Conservation (phyloP, 2,888 invertebrate genomes). For the Gymnocheta viridis region DNA sequence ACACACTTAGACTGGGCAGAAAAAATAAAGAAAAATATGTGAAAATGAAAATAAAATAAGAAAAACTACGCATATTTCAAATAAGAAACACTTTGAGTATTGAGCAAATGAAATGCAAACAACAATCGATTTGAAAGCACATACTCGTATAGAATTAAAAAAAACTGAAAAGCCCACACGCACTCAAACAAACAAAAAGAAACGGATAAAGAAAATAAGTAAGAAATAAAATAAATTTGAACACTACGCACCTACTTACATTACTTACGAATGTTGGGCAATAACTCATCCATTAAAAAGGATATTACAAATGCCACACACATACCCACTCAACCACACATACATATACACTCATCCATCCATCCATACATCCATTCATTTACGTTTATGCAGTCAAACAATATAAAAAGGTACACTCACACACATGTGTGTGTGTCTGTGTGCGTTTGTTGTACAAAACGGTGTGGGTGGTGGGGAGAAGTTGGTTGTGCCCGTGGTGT, state of each 20-base stretch:
- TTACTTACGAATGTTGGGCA: constrained; percentile 81
- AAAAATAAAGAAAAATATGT: constrained; percentile 33
- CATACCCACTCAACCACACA: constrained; percentile 59
- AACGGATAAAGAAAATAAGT: constrained; percentile 66
- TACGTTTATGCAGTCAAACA: constrained; percentile 48
- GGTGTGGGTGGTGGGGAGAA: not conserved
- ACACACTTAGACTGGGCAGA: constrained; percentile 32
- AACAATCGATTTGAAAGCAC: constrained; percentile 64
- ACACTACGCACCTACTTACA: constrained; percentile 70
- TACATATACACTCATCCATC: not conserved
- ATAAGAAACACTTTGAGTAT: constrained; percentile 61
- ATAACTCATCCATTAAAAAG: constrained; percentile 81
- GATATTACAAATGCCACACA: constrained; percentile 73
- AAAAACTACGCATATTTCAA: constrained; percentile 69
- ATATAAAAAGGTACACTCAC: constrained; percentile 48
- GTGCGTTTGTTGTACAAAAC: not conserved
- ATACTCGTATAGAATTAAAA: not conserved
- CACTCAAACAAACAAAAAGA: constrained; percentile 30
- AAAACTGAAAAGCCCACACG: constrained; percentile 26
- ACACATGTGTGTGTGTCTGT: constrained; percentile 37
- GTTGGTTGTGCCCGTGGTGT: constrained; percentile 16
- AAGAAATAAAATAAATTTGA: constrained; percentile 73
- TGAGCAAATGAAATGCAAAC: constrained; percentile 69
- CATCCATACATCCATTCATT: not conserved
- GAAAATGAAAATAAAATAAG: constrained; percentile 44